Base-by-base conservation (phyloP, 2,888 invertebrate genomes). In the Melinaea marsaeus region DNA sequence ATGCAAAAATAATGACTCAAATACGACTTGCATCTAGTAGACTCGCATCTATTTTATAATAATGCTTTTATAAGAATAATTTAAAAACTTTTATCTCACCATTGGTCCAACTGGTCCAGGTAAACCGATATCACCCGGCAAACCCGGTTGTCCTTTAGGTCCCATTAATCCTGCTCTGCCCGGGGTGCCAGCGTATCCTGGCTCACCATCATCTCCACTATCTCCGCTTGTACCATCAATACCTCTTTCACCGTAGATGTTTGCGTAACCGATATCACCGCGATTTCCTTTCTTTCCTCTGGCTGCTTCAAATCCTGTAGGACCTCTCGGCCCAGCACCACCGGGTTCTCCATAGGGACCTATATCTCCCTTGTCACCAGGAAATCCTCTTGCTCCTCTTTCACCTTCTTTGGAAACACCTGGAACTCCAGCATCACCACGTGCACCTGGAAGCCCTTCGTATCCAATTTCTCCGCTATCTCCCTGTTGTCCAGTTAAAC, bases 311-410 rank as follows among this genome's bases (percentile, higher is more conserved):
- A 91, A 88, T 5, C 96, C 96, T 74, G 92, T 92, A 0, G 86
- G 77, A 9, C 96, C 96, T 34, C 3, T 69, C 61, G 56, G 45
- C 32, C 90, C 90, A 59, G 60, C 75, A 9, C 76, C 74, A 45
- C 96, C 96, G 4, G 91, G 82, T 3, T 81, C 78, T 57, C 96
- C 96, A 47, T 81, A 86, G 0, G 91, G 92, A 13, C 96, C 95
- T 48, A 83, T 78, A 64, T 92, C 91, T 51, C 96, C 96, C 34
- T 88, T 91, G 57, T 92, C 81, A 45, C 96, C 96, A 1, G 90
- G 84, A 69, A 92, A 91, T 3, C 96, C 96, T 80, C 94, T 95
- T 9, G 86, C 78, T 13, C 96, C 96, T 37, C 72, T 71, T 22
- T 73, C 70, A 0, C 90, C 90, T 58, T 61, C 81, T 62, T 66